phyloP scores from a whole-genome alignment of 2,797 vertebrate genomes.

The Eulemur rubriventer region DNA sequence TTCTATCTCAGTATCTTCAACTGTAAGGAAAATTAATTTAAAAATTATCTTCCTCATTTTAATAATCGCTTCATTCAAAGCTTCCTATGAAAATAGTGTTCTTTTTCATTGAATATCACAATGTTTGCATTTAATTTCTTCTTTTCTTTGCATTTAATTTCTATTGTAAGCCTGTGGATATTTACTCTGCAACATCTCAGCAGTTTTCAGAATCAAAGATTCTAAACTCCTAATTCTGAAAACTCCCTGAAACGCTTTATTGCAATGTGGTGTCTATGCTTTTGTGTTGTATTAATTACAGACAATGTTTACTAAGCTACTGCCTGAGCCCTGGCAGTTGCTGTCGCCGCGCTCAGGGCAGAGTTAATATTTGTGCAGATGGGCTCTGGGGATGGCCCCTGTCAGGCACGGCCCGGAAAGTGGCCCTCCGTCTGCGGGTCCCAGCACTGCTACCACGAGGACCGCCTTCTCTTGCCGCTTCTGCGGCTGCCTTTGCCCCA shows the following conservation, averaged over 20 bases:
- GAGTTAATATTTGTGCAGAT: not conserved
- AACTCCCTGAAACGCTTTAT: not conserved
- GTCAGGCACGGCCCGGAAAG: rapidly evolving
- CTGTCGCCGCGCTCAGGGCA: not conserved
- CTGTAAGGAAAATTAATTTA: not conserved
- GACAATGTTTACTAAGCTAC: not conserved
- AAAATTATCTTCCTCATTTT: not conserved
- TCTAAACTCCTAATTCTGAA: not conserved
- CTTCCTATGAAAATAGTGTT: not conserved
- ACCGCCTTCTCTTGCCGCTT: not conserved
- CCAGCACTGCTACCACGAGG: not conserved
- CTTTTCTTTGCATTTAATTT: not conserved
- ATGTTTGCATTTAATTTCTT: not conserved
- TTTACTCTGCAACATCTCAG: not conserved
- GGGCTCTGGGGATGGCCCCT: not conserved
- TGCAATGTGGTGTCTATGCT: not conserved
- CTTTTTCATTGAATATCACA: not conserved
- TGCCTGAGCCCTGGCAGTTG: not conserved
- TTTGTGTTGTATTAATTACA: not conserved
- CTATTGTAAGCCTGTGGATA: not conserved
- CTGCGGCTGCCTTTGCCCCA: not conserved
- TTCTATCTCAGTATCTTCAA: not conserved
- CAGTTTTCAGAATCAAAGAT: not conserved
- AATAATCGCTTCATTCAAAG: not conserved
- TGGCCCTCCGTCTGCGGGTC: too few species aligned